Percentiles rank a stretch among this genome's conserved stretches.
These are phyloP conservation scores for Pseudochirops corinnae DNA, from an alignment of 2,797 vertebrate species.

Conservation along the genomic window DNA sequence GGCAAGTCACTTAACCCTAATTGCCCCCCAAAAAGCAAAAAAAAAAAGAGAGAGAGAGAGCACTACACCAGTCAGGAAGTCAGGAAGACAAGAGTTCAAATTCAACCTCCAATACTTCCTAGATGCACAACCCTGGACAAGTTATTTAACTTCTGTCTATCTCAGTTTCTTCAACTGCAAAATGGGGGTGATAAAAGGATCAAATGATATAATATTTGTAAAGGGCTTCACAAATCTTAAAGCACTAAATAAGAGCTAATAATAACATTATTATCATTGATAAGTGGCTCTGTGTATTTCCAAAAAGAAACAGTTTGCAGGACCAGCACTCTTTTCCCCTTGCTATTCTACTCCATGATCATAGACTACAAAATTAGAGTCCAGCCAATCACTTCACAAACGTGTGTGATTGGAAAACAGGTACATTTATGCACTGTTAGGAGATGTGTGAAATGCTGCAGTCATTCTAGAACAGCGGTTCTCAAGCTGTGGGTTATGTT, in stretches of 20 bases:
- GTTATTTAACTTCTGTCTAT: neutral
- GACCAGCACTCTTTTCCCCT: neutral
- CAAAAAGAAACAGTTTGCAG: neutral
- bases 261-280: neutral
- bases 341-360: neutral
- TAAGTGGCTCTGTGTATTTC: neutral
- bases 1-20: too few species aligned
- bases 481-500: too few species aligned
- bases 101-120: neutral
- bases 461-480: neutral
- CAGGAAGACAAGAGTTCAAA: neutral
- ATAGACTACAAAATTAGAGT: neutral
- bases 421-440: neutral
- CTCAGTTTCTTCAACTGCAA: neutral
- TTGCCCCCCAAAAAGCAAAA: too few species aligned
- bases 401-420: neutral
- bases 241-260: neutral
- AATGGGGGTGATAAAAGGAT: neutral
- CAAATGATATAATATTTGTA: neutral
- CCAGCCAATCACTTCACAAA: neutral
- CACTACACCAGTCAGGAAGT: neutral
- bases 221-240: neutral
- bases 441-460: neutral
- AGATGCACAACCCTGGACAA: neutral
- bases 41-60: neutral